Conservation (phyloP, 2,797 vertebrate genomes). For the Sciurus carolinensis region DNA sequence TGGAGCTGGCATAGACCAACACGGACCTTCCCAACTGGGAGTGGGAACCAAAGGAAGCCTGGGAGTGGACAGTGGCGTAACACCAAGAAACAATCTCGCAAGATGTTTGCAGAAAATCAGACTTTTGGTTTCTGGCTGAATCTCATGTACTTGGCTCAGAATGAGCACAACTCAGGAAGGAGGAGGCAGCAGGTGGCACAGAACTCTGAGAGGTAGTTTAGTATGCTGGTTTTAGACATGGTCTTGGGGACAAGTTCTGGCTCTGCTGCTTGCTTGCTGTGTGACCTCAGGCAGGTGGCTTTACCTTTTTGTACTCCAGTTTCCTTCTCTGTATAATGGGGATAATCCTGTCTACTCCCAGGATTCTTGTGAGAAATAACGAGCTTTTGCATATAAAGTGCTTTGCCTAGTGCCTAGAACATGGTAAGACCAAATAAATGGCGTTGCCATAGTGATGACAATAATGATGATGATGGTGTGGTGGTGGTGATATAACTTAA, state of each 20-base stretch:
- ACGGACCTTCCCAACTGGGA: neutral
- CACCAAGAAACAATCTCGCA: neutral
- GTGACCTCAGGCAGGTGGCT: slow-evolving; percentile 15
- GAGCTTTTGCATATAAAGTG: neutral
- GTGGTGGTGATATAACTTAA: neutral
- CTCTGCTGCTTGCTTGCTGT: slow-evolving; percentile 19
- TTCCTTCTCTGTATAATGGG: neutral
- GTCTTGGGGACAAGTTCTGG: slow-evolving; percentile 28
- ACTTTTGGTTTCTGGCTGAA: neutral
- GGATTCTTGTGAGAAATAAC: neutral
- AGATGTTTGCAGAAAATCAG: neutral
- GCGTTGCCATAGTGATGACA: slow-evolving; percentile 71
- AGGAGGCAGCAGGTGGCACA: neutral
- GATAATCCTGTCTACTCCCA: neutral
- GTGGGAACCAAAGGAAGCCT: neutral
- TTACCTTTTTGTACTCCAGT: slow-evolving; percentile 7
- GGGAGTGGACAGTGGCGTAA: neutral
- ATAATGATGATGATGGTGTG: neutral
- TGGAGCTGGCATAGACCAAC: neutral
- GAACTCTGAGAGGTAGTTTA: neutral
- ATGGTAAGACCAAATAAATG: neutral
- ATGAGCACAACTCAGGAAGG: neutral
- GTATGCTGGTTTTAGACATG: neutral
- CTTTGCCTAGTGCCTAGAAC: neutral
- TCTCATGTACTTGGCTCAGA: neutral